phyloP scores from a whole-genome alignment of 2,797 vertebrate species.

The Menidia menidia region DNA sequence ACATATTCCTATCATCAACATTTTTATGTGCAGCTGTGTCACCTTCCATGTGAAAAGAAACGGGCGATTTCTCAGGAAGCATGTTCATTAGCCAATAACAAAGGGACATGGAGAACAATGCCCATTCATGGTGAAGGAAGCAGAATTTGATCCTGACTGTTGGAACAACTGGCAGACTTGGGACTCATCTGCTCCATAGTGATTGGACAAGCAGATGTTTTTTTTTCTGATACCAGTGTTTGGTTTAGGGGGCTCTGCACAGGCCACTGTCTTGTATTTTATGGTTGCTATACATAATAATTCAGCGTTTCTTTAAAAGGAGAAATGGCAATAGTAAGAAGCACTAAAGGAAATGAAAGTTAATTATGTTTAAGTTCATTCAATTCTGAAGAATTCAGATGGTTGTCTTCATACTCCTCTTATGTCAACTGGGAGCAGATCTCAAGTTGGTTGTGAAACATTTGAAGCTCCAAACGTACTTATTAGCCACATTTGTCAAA shows the following conservation, averaged over 20 bases:
- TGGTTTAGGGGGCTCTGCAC: slow-evolving; percentile 12
- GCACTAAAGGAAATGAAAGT: background rate
- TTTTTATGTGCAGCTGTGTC: slow-evolving; percentile 11
- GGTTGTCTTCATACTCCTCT: background rate
- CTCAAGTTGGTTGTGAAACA: slow-evolving; percentile 13
- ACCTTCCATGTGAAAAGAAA: slow-evolving; percentile 4
- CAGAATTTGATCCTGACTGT: slow-evolving; percentile 36
- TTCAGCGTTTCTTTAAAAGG: background rate
- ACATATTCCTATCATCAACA: slow-evolving; percentile 21
- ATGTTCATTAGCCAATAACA: slow-evolving; percentile 32
- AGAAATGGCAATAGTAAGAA: background rate
- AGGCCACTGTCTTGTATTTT: slow-evolving; percentile 18
- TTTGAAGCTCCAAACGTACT: slow-evolving; percentile 2
- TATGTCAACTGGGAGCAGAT: slow-evolving; percentile 36
- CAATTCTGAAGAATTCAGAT: too few relatives aligned
- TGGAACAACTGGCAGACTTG: slow-evolving; percentile 44
- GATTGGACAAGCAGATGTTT: slow-evolving; percentile 56
- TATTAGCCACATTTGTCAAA: slow-evolving; percentile 20
- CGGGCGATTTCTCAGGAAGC: slow-evolving; percentile 18
- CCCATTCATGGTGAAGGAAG: slow-evolving; percentile 44
- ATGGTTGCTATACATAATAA: background rate
- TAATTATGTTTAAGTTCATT: background rate
- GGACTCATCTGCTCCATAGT: slow-evolving; percentile 65
- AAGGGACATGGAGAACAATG: slow-evolving; percentile 55
- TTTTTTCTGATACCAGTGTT: slow-evolving; percentile 44